Percentiles rank a stretch among this genome's conserved stretches.
These are phyloP conservation scores for Holacanthus passer DNA, from an alignment of 2,113 vertebrate genomes.

Conservation along the genomic window DNA sequence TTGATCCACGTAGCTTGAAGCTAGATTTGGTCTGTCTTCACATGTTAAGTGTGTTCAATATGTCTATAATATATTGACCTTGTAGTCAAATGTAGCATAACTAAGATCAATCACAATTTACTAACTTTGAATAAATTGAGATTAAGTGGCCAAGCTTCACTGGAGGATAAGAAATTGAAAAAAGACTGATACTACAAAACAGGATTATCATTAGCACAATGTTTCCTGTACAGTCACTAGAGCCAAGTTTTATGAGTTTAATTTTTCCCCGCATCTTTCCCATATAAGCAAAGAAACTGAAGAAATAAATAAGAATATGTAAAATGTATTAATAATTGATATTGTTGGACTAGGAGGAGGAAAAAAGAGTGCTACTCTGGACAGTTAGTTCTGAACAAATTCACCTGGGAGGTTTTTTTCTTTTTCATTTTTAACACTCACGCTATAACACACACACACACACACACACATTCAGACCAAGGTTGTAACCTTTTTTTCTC, in stretches of 20 bases:
- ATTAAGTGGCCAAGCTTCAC: neutral
- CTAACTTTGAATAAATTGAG: neutral
- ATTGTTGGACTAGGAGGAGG: neutral
- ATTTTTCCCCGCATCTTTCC: neutral
- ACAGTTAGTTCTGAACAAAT: neutral
- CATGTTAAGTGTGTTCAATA: too few relatives aligned
- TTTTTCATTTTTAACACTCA: neutral
- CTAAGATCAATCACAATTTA: neutral
- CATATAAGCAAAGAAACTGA: neutral
- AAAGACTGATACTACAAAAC: neutral
- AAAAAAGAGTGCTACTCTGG: neutral
- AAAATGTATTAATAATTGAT: conserved; percentile 11
- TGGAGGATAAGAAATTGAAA: neutral
- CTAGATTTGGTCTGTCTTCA: too few relatives aligned
- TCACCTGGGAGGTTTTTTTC: neutral
- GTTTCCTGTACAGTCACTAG: neutral
- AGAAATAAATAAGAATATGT: neutral
- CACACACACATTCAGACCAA: neutral
- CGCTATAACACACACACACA: neutral
- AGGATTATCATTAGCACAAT: neutral
- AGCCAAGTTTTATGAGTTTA: neutral
- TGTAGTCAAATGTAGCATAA: neutral
- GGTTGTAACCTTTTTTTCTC: neutral
- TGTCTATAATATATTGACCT: neutral
- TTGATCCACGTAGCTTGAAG: too few relatives aligned